Percentiles rank a stretch among this genome's conserved stretches.
Evolutionary conservation across 2,797 vertebrate species (phyloP).

Genomic region (Cephalopachus bancanus): DNA sequence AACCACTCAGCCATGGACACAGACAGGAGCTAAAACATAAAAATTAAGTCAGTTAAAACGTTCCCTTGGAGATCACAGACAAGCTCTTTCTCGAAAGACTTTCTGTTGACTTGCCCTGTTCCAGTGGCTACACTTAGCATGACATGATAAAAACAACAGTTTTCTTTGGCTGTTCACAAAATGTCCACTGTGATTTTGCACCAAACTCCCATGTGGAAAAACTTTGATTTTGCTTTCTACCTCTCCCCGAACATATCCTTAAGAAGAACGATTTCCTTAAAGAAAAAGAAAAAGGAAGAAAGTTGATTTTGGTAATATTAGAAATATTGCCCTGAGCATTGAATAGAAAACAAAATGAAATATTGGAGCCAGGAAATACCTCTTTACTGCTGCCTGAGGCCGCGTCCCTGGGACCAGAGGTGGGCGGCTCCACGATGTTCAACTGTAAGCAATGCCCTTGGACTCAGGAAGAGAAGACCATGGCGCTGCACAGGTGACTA

Average conservation of each 20-base stretch:
- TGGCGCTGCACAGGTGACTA: neutral
- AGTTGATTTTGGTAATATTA: slow-evolving; percentile 29
- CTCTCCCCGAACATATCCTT: slow-evolving; percentile 60
- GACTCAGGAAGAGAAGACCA: neutral
- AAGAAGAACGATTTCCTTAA: slow-evolving; percentile 62
- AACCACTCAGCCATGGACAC: slow-evolving; percentile 23
- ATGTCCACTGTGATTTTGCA: slow-evolving; percentile 55
- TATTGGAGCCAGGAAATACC: neutral
- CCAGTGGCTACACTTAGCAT: slow-evolving; percentile 26
- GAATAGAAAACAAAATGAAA: slow-evolving; percentile 36
- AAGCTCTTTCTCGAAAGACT: slow-evolving; percentile 39
- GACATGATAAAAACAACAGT: slow-evolving; percentile 56
- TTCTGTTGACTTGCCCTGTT: slow-evolving; percentile 48
- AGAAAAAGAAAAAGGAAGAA: neutral
- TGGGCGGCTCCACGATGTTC: neutral
- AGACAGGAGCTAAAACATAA: slow-evolving; percentile 19
- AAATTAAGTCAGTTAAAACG: slow-evolving; percentile 70
- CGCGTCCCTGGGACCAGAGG: neutral
- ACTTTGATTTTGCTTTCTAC: slow-evolving; percentile 54
- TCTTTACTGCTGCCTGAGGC: neutral
- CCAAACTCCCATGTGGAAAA: slow-evolving; percentile 69
- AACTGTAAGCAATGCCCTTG: neutral
- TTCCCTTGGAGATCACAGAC: slow-evolving; percentile 33
- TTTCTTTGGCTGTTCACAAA: slow-evolving; percentile 59
- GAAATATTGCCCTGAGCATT: neutral